Evolutionary conservation across 2,797 vertebrate species (phyloP).

Genomic region (Squalus acanthias): DNA sequence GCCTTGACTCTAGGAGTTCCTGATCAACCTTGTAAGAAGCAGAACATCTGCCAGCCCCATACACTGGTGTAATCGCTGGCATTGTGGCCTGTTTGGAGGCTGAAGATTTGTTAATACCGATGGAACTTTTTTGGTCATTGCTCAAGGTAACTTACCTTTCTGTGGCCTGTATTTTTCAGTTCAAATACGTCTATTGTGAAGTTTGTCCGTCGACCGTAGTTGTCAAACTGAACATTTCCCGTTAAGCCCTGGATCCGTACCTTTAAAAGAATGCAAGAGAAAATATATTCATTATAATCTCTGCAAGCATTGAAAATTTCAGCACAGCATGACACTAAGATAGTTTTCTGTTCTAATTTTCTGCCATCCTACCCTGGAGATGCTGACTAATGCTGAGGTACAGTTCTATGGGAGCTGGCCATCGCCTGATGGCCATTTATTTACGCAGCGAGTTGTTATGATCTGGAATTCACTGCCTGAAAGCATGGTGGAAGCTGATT

Average conservation of each 20-base stretch:
- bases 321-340: not conserved
- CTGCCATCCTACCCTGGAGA: not conserved
- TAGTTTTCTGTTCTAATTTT: not conserved
- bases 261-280: slow-evolving; percentile 52
- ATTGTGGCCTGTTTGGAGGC: not conserved
- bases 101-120: not conserved
- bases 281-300: not conserved
- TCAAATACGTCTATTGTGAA: slow-evolving; percentile 98
- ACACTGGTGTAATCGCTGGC: not conserved
- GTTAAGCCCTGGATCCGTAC: slow-evolving; percentile 94
- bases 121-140: not conserved
- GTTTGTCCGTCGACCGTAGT: slow-evolving; percentile 91
- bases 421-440: not conserved
- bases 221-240: slow-evolving; percentile 95
- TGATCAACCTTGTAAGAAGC: not conserved
- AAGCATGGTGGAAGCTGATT: not conserved
- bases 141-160: slow-evolving; percentile 68
- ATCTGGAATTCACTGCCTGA: not conserved
- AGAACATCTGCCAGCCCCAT: not conserved
- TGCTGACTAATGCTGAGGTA: not conserved
- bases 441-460: not conserved
- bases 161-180: slow-evolving; percentile 84
- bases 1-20: not conserved
- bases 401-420: not conserved
- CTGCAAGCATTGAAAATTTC: not conserved